Evolutionary conservation across 2,797 vertebrate genomes (phyloP).

Genomic region (Neopelma chrysocephalum): DNA sequence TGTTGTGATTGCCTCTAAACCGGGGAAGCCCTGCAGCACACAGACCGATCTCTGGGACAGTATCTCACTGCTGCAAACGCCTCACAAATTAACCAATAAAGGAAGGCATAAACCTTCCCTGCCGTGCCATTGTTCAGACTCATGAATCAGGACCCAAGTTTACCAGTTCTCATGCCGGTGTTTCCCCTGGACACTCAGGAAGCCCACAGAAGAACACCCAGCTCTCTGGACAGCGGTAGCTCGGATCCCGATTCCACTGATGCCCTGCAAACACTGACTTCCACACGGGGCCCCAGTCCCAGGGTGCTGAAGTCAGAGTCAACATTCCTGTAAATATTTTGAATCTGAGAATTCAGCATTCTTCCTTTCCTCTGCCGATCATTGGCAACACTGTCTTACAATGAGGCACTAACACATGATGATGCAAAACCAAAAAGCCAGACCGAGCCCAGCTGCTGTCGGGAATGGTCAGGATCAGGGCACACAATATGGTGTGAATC

Average conservation of each 20-base stretch:
- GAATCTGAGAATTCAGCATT: rapidly evolving
- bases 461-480: rapidly evolving
- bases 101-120: not conserved
- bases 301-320: not conserved
- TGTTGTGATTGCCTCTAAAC: not conserved
- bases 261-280: not conserved
- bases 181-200: not conserved
- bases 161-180: rapidly evolving
- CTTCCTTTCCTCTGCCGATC: not conserved
- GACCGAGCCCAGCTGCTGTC: not conserved
- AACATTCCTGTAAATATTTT: not conserved
- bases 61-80: not conserved
- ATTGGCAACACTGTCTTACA: not conserved
- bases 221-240: not conserved
- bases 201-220: not conserved
- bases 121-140: not conserved
- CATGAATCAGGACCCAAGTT: not conserved
- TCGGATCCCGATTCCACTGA: rapidly evolving
- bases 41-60: not conserved
- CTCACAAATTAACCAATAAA: not conserved
- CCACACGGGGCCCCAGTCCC: not conserved
- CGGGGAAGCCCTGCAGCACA: rapidly evolving
- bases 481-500: not conserved
- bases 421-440: not conserved
- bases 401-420: not conserved